Conservation (phyloP, 2,797 vertebrate species). For the Sus cebifrons region DNA sequence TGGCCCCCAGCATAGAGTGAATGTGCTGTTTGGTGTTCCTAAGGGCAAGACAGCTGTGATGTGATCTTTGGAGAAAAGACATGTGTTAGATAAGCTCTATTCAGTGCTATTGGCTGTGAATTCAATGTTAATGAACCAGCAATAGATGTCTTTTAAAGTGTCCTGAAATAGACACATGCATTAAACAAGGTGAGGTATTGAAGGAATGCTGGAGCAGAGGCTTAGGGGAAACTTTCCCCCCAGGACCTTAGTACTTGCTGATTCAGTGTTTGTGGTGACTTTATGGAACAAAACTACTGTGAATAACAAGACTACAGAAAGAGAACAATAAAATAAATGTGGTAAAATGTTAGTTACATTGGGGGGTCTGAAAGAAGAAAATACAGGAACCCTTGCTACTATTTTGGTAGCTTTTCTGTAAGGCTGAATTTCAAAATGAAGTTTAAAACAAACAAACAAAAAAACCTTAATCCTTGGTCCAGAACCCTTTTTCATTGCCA, state of each 20-base stretch:
- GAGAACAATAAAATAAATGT: constrained; percentile 5
- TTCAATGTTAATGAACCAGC: background rate
- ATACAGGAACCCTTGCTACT: background rate
- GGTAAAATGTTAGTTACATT: background rate
- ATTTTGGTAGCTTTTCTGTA: background rate
- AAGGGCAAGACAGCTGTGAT: background rate
- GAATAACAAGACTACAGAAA: background rate
- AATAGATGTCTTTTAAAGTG: background rate
- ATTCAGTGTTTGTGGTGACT: background rate
- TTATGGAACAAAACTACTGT: background rate
- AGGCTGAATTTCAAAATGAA: constrained; percentile 34
- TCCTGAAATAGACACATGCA: background rate
- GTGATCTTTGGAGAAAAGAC: background rate
- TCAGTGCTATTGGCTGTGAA: background rate
- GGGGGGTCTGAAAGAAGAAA: background rate
- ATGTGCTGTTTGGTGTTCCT: background rate
- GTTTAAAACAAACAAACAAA: background rate
- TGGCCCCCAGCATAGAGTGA: background rate
- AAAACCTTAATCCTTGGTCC: background rate
- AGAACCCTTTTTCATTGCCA: background rate
- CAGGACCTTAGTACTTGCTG: constrained; percentile 9
- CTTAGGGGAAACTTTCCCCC: background rate
- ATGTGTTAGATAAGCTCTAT: background rate
- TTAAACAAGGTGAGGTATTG: background rate
- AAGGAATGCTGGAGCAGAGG: background rate